Evolutionary conservation across 64 coral and sea anemone genomes (phyloP).

Genomic region (Montipora foliosa): DNA sequence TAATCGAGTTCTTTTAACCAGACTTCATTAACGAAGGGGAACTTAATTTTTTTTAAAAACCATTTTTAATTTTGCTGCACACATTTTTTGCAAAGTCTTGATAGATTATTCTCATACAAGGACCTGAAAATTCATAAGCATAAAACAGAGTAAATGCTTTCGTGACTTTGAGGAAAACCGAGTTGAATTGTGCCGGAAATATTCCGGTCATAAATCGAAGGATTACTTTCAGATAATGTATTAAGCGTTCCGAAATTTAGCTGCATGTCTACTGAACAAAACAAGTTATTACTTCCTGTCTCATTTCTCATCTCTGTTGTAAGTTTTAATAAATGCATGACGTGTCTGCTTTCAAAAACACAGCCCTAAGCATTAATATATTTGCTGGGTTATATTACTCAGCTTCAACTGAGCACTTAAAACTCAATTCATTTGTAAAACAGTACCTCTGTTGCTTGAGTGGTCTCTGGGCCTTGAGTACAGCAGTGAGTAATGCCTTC

Average conservation of each 20-base stretch:
- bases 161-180: not conserved
- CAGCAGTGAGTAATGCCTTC: not conserved
- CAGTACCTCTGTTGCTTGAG: not conserved
- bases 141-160: not conserved
- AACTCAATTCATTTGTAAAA: not conserved
- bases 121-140: not conserved
- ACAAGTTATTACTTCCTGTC: constrained; percentile 15
- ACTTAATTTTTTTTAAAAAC: too few relatives aligned
- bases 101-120: not conserved
- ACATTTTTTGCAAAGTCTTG: too few relatives aligned
- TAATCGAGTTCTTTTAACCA: not conserved
- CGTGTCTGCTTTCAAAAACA: not conserved
- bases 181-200: constrained; percentile 16
- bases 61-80: too few relatives aligned
- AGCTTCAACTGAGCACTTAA: not conserved
- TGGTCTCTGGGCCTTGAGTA: not conserved
- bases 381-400: not conserved
- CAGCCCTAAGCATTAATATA: not conserved
- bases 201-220: not conserved
- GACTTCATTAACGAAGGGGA: too few relatives aligned
- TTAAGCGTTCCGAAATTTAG: not conserved
- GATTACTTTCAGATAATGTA: constrained; percentile 39
- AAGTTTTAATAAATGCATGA: not conserved
- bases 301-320: not conserved
- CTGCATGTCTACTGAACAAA: constrained; percentile 3